These are phyloP conservation scores for Piscicola geometra DNA, from an alignment of 2,888 invertebrate species.

Conservation along the genomic window DNA sequence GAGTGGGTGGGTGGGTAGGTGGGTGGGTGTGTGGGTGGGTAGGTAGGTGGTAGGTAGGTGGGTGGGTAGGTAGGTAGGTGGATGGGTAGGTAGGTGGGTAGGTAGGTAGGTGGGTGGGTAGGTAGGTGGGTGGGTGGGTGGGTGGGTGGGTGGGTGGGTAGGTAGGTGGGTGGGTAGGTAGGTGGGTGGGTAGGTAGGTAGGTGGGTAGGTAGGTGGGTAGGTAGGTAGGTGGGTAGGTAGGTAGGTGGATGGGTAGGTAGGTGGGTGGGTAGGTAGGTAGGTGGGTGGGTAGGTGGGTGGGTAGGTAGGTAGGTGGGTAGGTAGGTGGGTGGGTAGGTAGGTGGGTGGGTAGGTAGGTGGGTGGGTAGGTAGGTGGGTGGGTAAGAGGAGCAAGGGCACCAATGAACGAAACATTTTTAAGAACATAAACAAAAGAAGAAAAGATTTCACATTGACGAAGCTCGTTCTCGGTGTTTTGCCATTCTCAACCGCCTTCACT, in stretches of 20 bases:
- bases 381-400: not conserved
- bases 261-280: constrained; percentile 21
- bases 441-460: constrained; percentile 82
- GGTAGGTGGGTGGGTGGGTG: not conserved
- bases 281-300: constrained; percentile 20
- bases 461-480: constrained; percentile 88
- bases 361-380: constrained; percentile 31
- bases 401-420: not conserved
- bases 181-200: not conserved
- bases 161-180: not conserved
- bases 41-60: not conserved
- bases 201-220: not conserved
- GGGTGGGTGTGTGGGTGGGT: constrained; percentile 28
- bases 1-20: constrained; percentile 26
- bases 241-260: not conserved
- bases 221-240: not conserved
- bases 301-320: constrained; percentile 30
- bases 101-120: not conserved
- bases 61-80: not conserved
- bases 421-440: not conserved
- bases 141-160: not conserved
- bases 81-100: not conserved
- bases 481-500: constrained; percentile 86
- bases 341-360: constrained; percentile 30
- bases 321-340: constrained; percentile 30